These are phyloP conservation scores for Eulithis prunata DNA, from an alignment of 2,888 invertebrate genomes.

Conservation along the genomic window DNA sequence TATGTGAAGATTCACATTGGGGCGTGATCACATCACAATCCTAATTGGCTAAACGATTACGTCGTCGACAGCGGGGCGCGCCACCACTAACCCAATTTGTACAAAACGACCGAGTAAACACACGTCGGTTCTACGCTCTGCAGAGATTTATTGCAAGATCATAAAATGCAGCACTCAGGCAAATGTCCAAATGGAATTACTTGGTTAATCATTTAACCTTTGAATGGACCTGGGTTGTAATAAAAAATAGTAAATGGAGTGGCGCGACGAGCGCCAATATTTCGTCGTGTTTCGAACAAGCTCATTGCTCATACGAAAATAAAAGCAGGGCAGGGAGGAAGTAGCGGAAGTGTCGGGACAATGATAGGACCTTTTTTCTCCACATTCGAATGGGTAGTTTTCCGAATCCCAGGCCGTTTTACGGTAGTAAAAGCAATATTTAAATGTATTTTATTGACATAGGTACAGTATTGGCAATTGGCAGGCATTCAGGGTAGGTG, in stretches of 20 bases:
- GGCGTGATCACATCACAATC: slow-evolving; percentile 68
- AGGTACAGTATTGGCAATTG: slow-evolving; percentile 33
- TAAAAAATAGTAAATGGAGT: slow-evolving; percentile 14
- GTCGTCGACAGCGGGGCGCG: slow-evolving; percentile 61
- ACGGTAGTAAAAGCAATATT: slow-evolving; percentile 42
- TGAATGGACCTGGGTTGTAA: slow-evolving; percentile 26
- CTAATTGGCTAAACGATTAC: slow-evolving; percentile 74
- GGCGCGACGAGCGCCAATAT: slow-evolving; percentile 28
- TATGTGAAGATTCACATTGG: slow-evolving; percentile 65
- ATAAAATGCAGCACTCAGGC: slow-evolving; percentile 67
- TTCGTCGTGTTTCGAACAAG: slow-evolving; percentile 7
- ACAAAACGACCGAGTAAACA: slow-evolving; percentile 74
- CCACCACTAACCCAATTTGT: slow-evolving; percentile 77
- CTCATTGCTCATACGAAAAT: slow-evolving; percentile 17
- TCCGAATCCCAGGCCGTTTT: slow-evolving; percentile 9
- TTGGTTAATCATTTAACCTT: slow-evolving; percentile 45
- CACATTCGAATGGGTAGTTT: slow-evolving; percentile 5
- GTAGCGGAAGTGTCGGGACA: slow-evolving; percentile 19
- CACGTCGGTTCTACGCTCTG: slow-evolving; percentile 63
- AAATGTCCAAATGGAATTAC: slow-evolving; percentile 58
- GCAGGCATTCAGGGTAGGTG: slow-evolving; percentile 41
- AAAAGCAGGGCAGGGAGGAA: slow-evolving; percentile 15
- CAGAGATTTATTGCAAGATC: slow-evolving; percentile 70
- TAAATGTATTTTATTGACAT: slow-evolving; percentile 43
- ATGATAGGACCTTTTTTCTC: slow-evolving; percentile 17